Evolutionary conservation across 2,888 invertebrate species (phyloP).

Genomic region (Tolmerus cingulatus): DNA sequence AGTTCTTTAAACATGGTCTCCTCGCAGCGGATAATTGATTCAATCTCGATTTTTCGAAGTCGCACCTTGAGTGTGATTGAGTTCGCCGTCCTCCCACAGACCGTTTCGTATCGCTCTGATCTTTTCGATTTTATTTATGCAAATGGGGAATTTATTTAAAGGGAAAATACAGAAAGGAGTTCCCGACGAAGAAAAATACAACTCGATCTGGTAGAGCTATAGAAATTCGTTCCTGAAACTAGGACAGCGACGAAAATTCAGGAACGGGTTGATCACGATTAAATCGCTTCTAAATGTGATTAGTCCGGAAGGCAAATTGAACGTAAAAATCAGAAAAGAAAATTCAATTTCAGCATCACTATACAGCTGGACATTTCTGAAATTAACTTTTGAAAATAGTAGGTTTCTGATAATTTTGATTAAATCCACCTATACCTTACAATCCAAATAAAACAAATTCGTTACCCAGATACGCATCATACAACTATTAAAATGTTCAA

Average conservation of each 20-base stretch:
- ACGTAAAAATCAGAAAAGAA: background rate
- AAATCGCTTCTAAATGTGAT: background rate
- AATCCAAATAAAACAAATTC: too few relatives aligned
- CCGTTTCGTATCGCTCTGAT: background rate
- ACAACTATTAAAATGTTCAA: too few relatives aligned
- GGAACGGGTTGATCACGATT: constrained; percentile 6
- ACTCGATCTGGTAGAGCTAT: background rate
- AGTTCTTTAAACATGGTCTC: background rate
- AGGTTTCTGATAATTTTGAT: background rate
- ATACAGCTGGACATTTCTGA: background rate
- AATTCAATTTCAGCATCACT: background rate
- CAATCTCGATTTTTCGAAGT: constrained; percentile 16
- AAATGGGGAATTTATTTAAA: constrained; percentile 37
- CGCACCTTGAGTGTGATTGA: background rate
- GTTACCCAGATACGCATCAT: too few relatives aligned
- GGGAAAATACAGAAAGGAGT: constrained; percentile 26
- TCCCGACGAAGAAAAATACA: background rate
- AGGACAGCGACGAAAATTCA: background rate
- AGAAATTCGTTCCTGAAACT: background rate
- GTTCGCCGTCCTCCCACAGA: background rate
- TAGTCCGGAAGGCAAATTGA: background rate
- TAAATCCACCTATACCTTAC: too few relatives aligned
- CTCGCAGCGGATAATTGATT: background rate
- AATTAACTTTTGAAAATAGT: background rate
- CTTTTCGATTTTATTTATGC: constrained; percentile 26